Evolutionary conservation across 2,113 vertebrate genomes (phyloP).

Genomic region (Vanacampus margaritifer): DNA sequence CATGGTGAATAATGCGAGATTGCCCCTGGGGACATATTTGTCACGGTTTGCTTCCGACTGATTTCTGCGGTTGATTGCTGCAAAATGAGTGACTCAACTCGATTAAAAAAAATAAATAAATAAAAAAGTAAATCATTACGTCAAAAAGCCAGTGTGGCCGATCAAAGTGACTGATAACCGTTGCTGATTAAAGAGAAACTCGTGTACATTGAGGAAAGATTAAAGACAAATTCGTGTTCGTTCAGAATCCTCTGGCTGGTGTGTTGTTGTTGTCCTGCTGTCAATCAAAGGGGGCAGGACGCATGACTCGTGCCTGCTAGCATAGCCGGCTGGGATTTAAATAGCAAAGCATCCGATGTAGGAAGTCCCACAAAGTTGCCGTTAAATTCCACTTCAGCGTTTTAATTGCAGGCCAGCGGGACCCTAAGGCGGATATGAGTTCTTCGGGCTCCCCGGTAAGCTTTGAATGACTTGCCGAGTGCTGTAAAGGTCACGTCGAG

Average conservation of each 20-base stretch:
- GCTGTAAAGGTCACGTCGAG: background rate
- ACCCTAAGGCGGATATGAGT: conserved; percentile 38
- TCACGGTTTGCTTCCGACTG: background rate
- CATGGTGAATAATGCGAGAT: too few relatives aligned
- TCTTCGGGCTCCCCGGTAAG: conserved; percentile 54
- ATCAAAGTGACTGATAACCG: background rate
- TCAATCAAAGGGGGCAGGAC: conserved; percentile 30
- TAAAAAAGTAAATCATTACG: background rate
- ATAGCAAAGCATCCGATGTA: conserved; percentile 2
- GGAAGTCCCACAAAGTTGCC: conserved; percentile 46
- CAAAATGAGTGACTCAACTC: background rate
- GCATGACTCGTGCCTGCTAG: conserved; percentile 21
- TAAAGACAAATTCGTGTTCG: background rate
- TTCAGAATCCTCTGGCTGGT: conserved; percentile 25
- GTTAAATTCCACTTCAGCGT: background rate
- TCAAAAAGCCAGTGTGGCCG: background rate
- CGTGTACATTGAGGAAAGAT: too few relatives aligned
- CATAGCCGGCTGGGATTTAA: conserved; percentile 16
- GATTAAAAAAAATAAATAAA: background rate
- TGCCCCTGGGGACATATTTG: background rate
- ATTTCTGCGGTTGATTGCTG: background rate
- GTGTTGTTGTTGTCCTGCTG: conserved; percentile 20
- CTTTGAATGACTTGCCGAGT: background rate
- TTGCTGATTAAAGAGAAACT: background rate
- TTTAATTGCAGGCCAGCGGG: background rate